Base-by-base conservation (phyloP, 2,888 invertebrate genomes). In the Baccha elongata region DNA sequence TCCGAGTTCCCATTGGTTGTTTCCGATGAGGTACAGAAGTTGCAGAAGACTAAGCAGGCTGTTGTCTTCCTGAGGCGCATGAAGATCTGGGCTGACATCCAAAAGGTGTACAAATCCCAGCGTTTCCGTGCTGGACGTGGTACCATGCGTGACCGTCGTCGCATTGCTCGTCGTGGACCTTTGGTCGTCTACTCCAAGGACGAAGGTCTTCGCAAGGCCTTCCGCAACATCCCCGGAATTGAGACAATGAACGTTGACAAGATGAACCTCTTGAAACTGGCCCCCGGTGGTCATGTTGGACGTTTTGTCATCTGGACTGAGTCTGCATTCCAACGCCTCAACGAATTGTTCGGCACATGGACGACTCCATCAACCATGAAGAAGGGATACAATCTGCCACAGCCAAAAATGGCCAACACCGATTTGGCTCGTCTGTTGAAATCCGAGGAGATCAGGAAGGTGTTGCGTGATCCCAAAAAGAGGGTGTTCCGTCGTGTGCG, bases 271-370 rank as follows among this genome's bases (percentile, higher is more conserved):
- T 92, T 99, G 90, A 98, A 98, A 91, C 91, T 99, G 88, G 99
- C 99, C 0, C 99, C 99, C 42, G 99, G 97, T 87, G 99, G 99
- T 87, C 99, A 99, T 90, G 96, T 99, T 68, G 99, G 99, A 50
- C 95, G 99, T 80, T 99, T 99, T 91, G 94, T 98, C 90, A 98
- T 99, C 91, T 99, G 99, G 99, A 99, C 99, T 10, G 96, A 99
- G 91, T 96, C 97, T 2, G 99, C 99, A 0, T 99, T 99, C 91
- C 94, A 95, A 87, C 94, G 96, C 88, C 93, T 99, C 79, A 99
- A 99, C 89, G 93, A 94, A 87, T 92, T 99, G 85, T 99, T 98
- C 91, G 99, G 99, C 78, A 98, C 98, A 74, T 99, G 97, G 97
- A 96, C 95, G 90, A 93, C 93, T 4, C 92, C 94, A 23, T 96